These are phyloP conservation scores for Augochlorella aurata DNA, from an alignment of 2,888 invertebrate species.

Conservation along the genomic window DNA sequence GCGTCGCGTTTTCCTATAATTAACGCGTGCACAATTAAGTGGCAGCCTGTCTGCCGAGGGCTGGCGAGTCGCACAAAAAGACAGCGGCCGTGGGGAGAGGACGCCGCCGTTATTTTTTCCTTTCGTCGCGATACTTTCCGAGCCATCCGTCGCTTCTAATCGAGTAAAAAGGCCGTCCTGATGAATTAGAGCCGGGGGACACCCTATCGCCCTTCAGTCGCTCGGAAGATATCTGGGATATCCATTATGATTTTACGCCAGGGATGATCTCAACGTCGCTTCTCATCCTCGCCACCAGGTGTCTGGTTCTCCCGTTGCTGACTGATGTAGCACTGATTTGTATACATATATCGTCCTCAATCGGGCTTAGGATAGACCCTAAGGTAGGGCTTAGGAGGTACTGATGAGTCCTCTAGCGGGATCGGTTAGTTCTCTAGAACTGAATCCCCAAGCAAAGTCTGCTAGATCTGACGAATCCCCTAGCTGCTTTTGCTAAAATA, in stretches of 20 bases:
- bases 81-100: neutral
- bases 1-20: slow-evolving; percentile 45
- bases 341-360: too few species aligned
- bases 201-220: slow-evolving; percentile 11
- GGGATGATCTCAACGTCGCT: neutral
- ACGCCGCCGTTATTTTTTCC: too few species aligned
- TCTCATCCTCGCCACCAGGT: too few species aligned
- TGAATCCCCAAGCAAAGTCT: too few species aligned
- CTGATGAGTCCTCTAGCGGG: too few species aligned
- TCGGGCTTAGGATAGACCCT: too few species aligned
- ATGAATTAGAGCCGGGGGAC: slow-evolving; percentile 30
- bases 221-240: slow-evolving; percentile 35
- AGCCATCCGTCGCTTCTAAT: slow-evolving; percentile 19
- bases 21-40: slow-evolving; percentile 55
- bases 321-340: too few species aligned
- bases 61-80: neutral
- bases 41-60: slow-evolving; percentile 23
- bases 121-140: slow-evolving; percentile 2
- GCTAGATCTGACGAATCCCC: slow-evolving; percentile 3
- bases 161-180: slow-evolving; percentile 19
- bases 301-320: too few species aligned
- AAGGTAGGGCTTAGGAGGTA: too few species aligned
- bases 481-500: too few species aligned
- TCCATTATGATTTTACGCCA: slow-evolving; percentile 45
- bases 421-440: too few species aligned